A percentile compares a stretch with the other conserved stretches of the same genome.
phyloP scores from a whole-genome alignment of 2,113 vertebrate species.

The Eclectus roratus region DNA sequence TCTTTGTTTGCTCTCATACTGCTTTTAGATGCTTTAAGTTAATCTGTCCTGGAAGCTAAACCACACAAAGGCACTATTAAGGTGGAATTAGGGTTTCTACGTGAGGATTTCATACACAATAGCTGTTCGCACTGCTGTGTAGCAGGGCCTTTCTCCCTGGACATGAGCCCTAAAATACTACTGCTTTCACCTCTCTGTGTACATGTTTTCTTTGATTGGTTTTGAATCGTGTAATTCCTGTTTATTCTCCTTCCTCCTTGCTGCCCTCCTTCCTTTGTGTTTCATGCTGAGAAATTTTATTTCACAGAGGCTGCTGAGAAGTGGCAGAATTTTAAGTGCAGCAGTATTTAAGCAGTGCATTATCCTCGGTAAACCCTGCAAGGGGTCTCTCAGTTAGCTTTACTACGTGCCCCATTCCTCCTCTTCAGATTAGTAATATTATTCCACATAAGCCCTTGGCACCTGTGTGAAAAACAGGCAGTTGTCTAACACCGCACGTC shows the following conservation, averaged over 20 bases:
- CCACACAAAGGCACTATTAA: neutral
- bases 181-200: neutral
- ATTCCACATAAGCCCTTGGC: neutral
- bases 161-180: neutral
- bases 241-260: neutral
- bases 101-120: neutral
- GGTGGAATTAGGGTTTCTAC: neutral
- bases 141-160: neutral
- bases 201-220: fast-evolving
- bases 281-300: neutral
- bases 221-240: neutral
- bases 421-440: neutral
- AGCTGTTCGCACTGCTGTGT: neutral
- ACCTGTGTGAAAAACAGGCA: neutral
- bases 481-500: neutral
- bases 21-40: neutral
- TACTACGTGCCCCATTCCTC: neutral
- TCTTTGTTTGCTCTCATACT: neutral
- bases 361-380: neutral
- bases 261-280: neutral
- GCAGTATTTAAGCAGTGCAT: neutral
- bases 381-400: neutral
- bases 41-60: neutral
- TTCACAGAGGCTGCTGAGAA: neutral
- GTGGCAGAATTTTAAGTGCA: neutral